Percentiles rank a stretch among this genome's conserved stretches.
These are phyloP conservation scores for Cliona cf. orientalis DNA, from an alignment of 37 sponge, comb jelly and placozoan species.

Conservation along the genomic window DNA sequence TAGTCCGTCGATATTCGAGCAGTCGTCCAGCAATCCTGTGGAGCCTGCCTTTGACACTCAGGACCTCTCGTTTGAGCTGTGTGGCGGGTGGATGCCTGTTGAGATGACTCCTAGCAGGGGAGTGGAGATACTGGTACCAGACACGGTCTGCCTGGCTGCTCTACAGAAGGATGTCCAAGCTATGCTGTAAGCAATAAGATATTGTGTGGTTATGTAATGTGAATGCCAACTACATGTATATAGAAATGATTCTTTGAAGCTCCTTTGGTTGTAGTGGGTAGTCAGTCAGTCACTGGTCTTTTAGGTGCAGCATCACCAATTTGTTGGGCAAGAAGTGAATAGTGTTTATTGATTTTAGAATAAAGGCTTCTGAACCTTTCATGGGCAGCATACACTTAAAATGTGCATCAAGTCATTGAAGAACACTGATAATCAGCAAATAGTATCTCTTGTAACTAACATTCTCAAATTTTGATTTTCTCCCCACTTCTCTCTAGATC, in stretches of 20 bases:
- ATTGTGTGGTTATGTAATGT: too few relatives aligned
- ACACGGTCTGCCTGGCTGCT: slow-evolving; percentile 57
- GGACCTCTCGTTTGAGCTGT: slow-evolving; percentile 75
- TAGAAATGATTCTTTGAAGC: too few relatives aligned
- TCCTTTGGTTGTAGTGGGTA: too few relatives aligned
- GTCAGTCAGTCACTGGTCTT: too few relatives aligned
- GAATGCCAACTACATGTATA: too few relatives aligned
- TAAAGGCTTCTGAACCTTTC: too few relatives aligned
- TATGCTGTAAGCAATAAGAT: neutral
- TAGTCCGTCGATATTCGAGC: slow-evolving; percentile 44
- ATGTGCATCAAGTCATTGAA: too few relatives aligned
- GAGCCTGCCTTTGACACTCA: slow-evolving; percentile 52
- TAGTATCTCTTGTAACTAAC: neutral
- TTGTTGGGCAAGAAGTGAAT: too few relatives aligned
- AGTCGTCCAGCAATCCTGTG: slow-evolving; percentile 38
- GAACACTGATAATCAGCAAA: too few relatives aligned
- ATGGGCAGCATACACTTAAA: too few relatives aligned
- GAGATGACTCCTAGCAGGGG: slow-evolving; percentile 67
- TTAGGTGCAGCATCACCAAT: too few relatives aligned
- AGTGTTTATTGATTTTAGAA: too few relatives aligned
- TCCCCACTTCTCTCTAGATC: neutral
- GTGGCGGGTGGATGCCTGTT: slow-evolving; percentile 65
- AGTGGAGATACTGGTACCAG: slow-evolving; percentile 76
- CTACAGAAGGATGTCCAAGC: slow-evolving; percentile 22
- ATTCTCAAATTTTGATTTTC: neutral